Base-by-base conservation (phyloP, 2,113 vertebrate species). In the Panthera uncia region DNA sequence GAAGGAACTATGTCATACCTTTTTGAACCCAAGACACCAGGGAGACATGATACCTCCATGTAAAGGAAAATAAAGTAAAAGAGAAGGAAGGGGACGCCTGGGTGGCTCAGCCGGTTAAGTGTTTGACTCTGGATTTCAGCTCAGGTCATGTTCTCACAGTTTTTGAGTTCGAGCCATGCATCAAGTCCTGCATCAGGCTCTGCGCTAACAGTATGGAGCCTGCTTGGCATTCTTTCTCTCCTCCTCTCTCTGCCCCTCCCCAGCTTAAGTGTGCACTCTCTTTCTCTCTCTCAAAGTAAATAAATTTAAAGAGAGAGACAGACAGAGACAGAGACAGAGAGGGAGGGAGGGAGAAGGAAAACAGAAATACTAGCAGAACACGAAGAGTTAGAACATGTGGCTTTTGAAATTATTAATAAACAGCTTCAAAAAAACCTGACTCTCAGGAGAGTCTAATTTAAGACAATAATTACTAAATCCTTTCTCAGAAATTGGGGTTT, bases 321-420 rank as follows among this genome's bases (percentile, higher is more conserved):
- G 18, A 57, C 16, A 57, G 55, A 57, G 55, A 57, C 16, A 57
- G 18, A 57, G 55, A 57, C 18, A 57, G 55, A 57, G 55, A 57
- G 55, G 19, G 55, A 57, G 18, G 19, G 18, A 57, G 55, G 73
- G 21, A n/a, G 68, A 57, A 73, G 1, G 4, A 84, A 89, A 73
- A 52, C 4, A 82, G 52, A 91, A 95, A 65, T 83, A 89, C 13
- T 82, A 90, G 33, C 36, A 86, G 55, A 55, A 31, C 48, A 57
- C 48, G 5, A 97, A 83, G 11, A 83, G 15, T 27, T n/a, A 82
- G 50, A 73, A 15, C 0, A 71, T 3, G n/a, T 36, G 5, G 15
- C 10, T 82, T 79, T 82, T 83, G 16, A 83, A 69, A 14, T 91
- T 93, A 78, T 61, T 97, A 82, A 97, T 41, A 33, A 95, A 65